Conservation (phyloP, 2,797 vertebrate genomes). For the Bovichtus variegatus region DNA sequence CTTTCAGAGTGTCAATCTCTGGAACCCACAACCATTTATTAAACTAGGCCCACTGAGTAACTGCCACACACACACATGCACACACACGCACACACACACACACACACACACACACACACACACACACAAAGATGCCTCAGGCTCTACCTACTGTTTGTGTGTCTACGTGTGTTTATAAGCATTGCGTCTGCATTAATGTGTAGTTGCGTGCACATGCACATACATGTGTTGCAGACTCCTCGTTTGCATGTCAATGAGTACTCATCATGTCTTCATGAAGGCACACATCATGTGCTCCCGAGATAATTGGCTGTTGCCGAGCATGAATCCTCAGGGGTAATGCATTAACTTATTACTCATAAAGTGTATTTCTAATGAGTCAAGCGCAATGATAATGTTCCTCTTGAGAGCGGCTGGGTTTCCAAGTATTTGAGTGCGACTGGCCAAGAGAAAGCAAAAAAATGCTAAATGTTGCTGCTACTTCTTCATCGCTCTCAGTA, state of each 20-base stretch:
- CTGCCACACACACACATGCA: constrained; percentile 1
- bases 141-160: constrained; percentile 12
- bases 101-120: constrained; percentile 4
- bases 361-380: constrained; percentile 54
- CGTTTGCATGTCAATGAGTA: constrained; percentile 32
- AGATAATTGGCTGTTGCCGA: constrained; percentile 48
- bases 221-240: constrained; percentile 14
- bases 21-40: constrained; percentile 54
- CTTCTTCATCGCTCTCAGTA: not conserved
- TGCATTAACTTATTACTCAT: constrained; percentile 57
- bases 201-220: constrained; percentile 14
- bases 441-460: constrained; percentile 16
- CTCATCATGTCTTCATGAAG: constrained; percentile 50
- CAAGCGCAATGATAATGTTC: constrained; percentile 16
- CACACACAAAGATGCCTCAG: constrained; percentile 6
- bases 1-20: constrained; percentile 43
- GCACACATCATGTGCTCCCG: constrained; percentile 38
- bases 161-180: not conserved
- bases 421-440: constrained; percentile 5
- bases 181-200: not conserved
- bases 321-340: constrained; percentile 36
- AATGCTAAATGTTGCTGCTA: not conserved
- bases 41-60: constrained; percentile 54
- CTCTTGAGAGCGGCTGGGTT: constrained; percentile 17
- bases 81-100: constrained; percentile 13